A percentile compares a stretch with the other conserved stretches of the same genome.
These are phyloP conservation scores for Orchestia grillus DNA, from an alignment of 1,140 invertebrate species.

Conservation along the genomic window DNA sequence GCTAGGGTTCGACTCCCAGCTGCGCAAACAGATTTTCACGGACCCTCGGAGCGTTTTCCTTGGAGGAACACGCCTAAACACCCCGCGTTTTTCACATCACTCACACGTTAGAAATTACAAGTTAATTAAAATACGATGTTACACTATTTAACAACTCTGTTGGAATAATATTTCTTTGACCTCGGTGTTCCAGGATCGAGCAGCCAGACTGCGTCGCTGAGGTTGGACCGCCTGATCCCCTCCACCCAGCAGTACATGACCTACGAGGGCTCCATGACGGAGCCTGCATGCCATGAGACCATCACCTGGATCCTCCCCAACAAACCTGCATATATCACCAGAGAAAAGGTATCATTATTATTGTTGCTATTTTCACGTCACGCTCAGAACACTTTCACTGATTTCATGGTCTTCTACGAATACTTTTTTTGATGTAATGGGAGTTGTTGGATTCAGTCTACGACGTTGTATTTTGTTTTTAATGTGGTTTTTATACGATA, in stretches of 20 bases:
- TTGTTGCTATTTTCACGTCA: background rate
- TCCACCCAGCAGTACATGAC: slow-evolving; percentile 93
- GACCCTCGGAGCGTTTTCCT: too few relatives aligned
- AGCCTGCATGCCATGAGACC: slow-evolving; percentile 86
- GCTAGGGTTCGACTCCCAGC: too few relatives aligned
- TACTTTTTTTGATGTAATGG: background rate
- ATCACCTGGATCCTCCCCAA: slow-evolving; percentile 75
- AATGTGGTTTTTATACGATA: background rate
- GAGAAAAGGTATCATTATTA: slow-evolving; percentile 60
- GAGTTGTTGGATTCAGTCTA: background rate
- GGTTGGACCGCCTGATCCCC: slow-evolving; percentile 77
- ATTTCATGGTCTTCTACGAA: background rate
- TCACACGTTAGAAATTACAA: too few relatives aligned
- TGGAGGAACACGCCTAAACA: too few relatives aligned
- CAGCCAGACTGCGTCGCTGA: background rate
- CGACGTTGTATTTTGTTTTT: background rate
- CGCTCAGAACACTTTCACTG: background rate
- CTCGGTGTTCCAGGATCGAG: background rate
- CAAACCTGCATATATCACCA: slow-evolving; percentile 72
- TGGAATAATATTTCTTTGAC: background rate
- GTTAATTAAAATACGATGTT: too few relatives aligned
- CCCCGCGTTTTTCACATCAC: too few relatives aligned
- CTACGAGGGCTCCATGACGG: slow-evolving; percentile 96
- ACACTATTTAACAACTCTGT: too few relatives aligned
- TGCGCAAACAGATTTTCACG: too few relatives aligned